These are phyloP conservation scores for Bostrychus sinensis DNA, from an alignment of 2,113 vertebrate genomes.

Conservation along the genomic window DNA sequence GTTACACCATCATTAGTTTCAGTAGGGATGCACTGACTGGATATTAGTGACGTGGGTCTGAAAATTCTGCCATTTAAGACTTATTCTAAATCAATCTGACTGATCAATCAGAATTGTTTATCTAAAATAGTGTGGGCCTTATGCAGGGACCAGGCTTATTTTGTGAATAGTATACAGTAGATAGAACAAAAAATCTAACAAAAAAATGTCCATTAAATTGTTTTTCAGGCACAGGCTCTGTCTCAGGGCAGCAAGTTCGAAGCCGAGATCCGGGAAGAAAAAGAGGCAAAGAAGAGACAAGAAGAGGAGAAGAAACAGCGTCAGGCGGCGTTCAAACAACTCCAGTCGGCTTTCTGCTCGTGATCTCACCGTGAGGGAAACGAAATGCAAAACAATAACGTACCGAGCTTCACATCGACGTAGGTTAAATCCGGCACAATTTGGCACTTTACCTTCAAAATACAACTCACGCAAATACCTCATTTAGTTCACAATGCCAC, in stretches of 20 bases:
- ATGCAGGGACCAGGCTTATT: too few relatives aligned
- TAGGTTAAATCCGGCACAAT: constrained; percentile 14
- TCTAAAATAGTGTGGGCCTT: too few relatives aligned
- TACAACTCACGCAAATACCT: constrained; percentile 15
- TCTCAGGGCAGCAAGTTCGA: constrained; percentile 90
- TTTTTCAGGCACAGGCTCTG: constrained; percentile 85
- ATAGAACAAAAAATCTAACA: too few relatives aligned
- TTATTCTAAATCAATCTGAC: too few relatives aligned
- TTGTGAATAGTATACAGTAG: too few relatives aligned
- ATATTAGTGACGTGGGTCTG: too few relatives aligned
- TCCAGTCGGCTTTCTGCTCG: constrained; percentile 88
- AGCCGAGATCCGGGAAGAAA: constrained; percentile 91
- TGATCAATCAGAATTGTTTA: too few relatives aligned
- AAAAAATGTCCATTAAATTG: too few relatives aligned
- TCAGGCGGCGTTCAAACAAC: constrained; percentile 90
- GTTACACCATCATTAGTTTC: too few relatives aligned
- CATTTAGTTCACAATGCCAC: constrained; percentile 12
- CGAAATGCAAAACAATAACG: constrained; percentile 5
- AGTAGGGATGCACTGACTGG: too few relatives aligned
- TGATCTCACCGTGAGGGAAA: constrained; percentile 39
- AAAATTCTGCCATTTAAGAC: too few relatives aligned
- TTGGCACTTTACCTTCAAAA: constrained; percentile 25
- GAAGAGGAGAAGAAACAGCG: constrained; percentile 87
- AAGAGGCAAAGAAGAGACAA: constrained; percentile 87
- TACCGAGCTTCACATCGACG: constrained; percentile 16